phyloP scores from a whole-genome alignment of 92 coral and sea anemone genomes.

The Palythoa grandiflora region DNA sequence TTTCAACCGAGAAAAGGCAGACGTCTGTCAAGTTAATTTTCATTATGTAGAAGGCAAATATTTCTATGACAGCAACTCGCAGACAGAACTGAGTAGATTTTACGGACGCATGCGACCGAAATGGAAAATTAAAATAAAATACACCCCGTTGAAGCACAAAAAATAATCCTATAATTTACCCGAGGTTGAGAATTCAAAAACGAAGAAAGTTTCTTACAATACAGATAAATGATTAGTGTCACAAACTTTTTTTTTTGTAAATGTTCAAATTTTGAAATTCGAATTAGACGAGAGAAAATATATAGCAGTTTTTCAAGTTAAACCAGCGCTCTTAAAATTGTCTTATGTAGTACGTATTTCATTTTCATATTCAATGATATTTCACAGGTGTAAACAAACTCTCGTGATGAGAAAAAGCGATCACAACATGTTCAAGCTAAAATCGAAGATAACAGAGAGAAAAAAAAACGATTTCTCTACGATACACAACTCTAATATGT shows the following conservation, averaged over 20 bases:
- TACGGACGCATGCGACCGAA: neutral
- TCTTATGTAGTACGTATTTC: constrained; percentile 28
- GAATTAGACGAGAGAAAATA: neutral
- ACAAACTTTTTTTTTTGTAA: neutral
- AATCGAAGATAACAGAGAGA: neutral
- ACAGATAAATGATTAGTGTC: neutral
- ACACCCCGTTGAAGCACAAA: constrained; percentile 36
- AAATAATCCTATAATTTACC: constrained; percentile 5
- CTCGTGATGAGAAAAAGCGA: constrained; percentile 16
- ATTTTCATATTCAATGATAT: constrained; percentile 36
- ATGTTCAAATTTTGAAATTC: neutral
- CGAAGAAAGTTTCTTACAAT: neutral
- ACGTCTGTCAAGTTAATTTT: constrained; percentile 12
- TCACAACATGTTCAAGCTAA: neutral
- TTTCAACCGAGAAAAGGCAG: constrained; percentile 15
- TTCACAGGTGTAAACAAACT: constrained; percentile 49
- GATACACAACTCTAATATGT: neutral
- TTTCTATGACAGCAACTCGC: neutral
- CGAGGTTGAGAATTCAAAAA: neutral
- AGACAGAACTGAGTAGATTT: neutral
- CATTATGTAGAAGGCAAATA: constrained; percentile 10
- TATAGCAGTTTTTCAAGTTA: neutral
- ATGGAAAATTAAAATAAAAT: constrained; percentile 1
- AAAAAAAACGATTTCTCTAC: neutral
- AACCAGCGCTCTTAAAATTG: neutral